A percentile compares a stretch with the other conserved stretches of the same genome.
These are phyloP conservation scores for Neosalanx taihuensis DNA, from an alignment of 2,797 vertebrate species.

Conservation along the genomic window DNA sequence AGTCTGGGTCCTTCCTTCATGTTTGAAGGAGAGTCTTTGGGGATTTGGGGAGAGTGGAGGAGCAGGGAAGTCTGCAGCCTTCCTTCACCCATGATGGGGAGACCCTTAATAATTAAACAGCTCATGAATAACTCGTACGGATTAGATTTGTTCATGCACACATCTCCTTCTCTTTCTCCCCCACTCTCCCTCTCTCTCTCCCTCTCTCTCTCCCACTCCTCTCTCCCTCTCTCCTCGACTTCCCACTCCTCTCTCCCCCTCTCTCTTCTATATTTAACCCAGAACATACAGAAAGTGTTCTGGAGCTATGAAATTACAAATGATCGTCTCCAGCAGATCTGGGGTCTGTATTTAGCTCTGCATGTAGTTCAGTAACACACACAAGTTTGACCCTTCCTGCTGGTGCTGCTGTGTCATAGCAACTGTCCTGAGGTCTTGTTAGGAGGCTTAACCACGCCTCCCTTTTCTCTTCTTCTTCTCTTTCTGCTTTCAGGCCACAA, in stretches of 20 bases:
- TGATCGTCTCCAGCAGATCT: conserved; percentile 14
- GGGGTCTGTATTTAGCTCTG: background rate
- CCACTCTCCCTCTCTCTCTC: conserved; percentile 54
- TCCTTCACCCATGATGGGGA: conserved; percentile 44
- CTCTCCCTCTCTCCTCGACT: no score
- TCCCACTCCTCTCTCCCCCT: no score
- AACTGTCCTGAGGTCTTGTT: background rate
- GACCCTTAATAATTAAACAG: conserved; percentile 67
- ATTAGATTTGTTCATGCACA: conserved; percentile 59
- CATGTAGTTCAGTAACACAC: background rate
- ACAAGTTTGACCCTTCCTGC: no score
- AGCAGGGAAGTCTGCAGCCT: conserved; percentile 32
- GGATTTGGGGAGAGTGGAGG: conserved; percentile 13
- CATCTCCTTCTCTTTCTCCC: conserved; percentile 40
- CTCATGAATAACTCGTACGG: conserved; percentile 70
- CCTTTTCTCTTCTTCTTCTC: conserved; percentile 34
- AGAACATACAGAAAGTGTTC: conserved; percentile 27
- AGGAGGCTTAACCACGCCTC: no score
- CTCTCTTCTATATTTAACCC: conserved; percentile 69
- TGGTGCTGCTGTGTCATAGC: no score
- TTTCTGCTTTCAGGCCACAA: conserved; percentile 78
- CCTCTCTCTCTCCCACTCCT: conserved; percentile 44
- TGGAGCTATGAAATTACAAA: conserved; percentile 27
- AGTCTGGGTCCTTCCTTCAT: no score
- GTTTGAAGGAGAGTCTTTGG: no score